Conservation (phyloP, 1,140 invertebrate species). For the Piezodorus guildinii region DNA sequence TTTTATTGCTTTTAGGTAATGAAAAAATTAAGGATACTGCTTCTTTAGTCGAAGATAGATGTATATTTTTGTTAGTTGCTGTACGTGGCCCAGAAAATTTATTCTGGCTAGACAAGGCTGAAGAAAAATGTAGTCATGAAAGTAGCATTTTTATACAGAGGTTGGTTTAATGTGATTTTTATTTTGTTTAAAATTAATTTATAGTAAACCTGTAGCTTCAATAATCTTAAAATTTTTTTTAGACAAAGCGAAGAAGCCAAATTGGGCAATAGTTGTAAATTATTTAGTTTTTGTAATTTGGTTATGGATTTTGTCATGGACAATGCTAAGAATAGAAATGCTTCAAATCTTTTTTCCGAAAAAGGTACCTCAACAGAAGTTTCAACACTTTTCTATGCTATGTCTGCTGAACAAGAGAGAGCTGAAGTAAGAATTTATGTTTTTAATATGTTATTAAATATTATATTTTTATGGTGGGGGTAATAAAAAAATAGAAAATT, state of each 20-base stretch:
- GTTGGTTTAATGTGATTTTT: background rate
- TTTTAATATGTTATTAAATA: background rate
- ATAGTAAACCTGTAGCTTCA: background rate
- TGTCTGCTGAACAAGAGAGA: slow-evolving; percentile 36
- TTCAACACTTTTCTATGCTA: slow-evolving; percentile 32
- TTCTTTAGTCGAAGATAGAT: slow-evolving; percentile 28
- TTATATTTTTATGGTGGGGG: background rate
- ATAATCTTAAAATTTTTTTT: background rate
- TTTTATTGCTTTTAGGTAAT: slow-evolving; percentile 1
- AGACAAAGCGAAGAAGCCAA: slow-evolving; percentile 2
- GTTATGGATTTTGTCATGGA: slow-evolving; percentile 18
- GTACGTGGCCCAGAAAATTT: slow-evolving; percentile 30
- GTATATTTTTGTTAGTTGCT: slow-evolving; percentile 35
- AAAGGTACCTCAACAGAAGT: slow-evolving; percentile 30
- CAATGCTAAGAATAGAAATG: slow-evolving; percentile 8
- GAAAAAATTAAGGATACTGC: slow-evolving; percentile 6
- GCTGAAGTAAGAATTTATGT: slow-evolving; percentile 34
- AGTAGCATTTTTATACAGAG: slow-evolving; percentile 9
- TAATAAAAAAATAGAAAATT: no score
- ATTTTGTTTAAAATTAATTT: background rate
- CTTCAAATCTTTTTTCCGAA: background rate
- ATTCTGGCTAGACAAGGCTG: slow-evolving; percentile 21
- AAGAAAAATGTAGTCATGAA: slow-evolving; percentile 17
- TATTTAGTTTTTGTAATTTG: slow-evolving; percentile 16
- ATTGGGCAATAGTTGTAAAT: background rate